Evolutionary conservation across 1,140 invertebrate genomes (phyloP).

Genomic region (Drosophila ambigua): DNA sequence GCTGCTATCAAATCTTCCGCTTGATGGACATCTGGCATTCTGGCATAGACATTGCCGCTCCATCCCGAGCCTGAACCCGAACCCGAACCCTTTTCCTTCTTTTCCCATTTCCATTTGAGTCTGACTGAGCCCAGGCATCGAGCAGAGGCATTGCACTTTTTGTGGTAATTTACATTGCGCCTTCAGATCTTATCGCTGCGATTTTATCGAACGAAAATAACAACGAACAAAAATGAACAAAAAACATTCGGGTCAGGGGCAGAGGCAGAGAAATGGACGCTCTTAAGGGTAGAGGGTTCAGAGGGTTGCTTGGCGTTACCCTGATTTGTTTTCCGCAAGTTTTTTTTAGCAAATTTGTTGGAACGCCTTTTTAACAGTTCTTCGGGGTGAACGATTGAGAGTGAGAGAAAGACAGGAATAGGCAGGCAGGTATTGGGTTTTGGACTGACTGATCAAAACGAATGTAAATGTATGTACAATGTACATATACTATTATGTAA

Average conservation of each 20-base stretch:
- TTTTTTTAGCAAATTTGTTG: neutral
- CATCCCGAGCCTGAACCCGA: slow-evolving; percentile 1
- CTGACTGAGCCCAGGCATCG: neutral
- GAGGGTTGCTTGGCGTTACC: neutral
- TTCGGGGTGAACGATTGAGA: neutral
- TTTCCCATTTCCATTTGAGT: neutral
- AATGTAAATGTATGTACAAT: too few relatives aligned
- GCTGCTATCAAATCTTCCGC: slow-evolving; percentile 44
- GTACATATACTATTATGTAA: too few relatives aligned
- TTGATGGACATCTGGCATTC: slow-evolving; percentile 53
- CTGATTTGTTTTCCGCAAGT: neutral
- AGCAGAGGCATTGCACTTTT: slow-evolving; percentile 42
- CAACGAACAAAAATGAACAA: neutral
- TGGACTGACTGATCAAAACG: too few relatives aligned
- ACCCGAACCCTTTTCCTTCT: neutral
- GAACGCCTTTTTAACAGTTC: slow-evolving; percentile 12
- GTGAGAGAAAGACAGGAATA: neutral
- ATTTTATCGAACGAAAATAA: slow-evolving; percentile 24
- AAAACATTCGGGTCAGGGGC: slow-evolving; percentile 10
- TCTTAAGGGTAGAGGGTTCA: neutral
- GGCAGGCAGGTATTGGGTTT: too few relatives aligned
- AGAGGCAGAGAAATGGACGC: neutral
- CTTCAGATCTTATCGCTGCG: slow-evolving; percentile 39
- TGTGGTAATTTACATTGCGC: slow-evolving; percentile 74
- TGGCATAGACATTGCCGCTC: slow-evolving; percentile 12